Base-by-base conservation (phyloP, 2,797 vertebrate species). In the Hafferia zeledoni region DNA sequence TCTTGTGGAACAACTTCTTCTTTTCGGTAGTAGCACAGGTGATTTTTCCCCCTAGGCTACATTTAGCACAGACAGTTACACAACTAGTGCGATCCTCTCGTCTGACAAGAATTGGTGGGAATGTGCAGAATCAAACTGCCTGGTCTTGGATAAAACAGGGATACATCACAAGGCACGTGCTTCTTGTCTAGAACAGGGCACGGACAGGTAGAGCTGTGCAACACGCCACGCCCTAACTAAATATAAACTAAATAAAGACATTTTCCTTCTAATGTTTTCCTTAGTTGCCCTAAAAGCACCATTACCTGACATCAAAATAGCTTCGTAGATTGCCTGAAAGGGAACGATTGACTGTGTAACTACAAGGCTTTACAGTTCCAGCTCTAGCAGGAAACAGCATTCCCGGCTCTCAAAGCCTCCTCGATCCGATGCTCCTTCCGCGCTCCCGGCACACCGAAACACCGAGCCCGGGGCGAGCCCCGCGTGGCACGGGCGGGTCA, bases 381-480 rank as follows among this genome's bases (percentile, higher is more conserved):
- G 24, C 11, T 65, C 46, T 5, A 16, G 17, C 64, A 50, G n/a
- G 39, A 46, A 46, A 43, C 0, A 2, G 10, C n/a, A 41, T 8
- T 37, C 25, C 20, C 5, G 2, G 17, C 35, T 47, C 30, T 4
- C 35, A 33, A 18, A 27, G 28, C 0, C 61, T 4, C 56, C 28
- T 8, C 5, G 24, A 46, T 16, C 35, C 2, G 20, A 4, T 2
- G 1, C 9, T 30, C 8, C 53, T 30, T 20, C 12, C 4, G 3
- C 17, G 0, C 5, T 12, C 5, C 33, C 17, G 7, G 1, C 4
- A 33, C 2, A 25, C 22, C 77, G 1, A 7, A 47, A 4, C 57
- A 12, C 47, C 65, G 3, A 3, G 3, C 24, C 25, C 19, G 1
- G 16, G 10, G 5, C 0, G 7, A 16, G 2, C 1, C 5, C 47